These are phyloP conservation scores for Sciaenops ocellatus DNA, from an alignment of 2,797 vertebrate species.

Conservation along the genomic window DNA sequence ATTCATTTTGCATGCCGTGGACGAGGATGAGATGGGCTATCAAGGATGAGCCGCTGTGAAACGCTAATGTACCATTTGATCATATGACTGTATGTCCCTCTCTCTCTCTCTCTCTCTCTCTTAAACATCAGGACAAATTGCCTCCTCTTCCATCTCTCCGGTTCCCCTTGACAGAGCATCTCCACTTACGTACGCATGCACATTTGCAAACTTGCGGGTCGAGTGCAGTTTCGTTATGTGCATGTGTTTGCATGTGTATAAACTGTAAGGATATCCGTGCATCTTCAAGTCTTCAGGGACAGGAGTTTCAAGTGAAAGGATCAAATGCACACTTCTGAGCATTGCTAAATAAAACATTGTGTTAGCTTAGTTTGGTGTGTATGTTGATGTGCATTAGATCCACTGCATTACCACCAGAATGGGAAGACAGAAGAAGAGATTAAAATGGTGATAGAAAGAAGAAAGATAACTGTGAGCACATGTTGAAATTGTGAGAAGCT, in stretches of 20 bases:
- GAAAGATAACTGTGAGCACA: slow-evolving; percentile 5
- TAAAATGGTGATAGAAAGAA: neutral
- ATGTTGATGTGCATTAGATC: slow-evolving; percentile 27
- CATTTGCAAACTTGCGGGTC: neutral
- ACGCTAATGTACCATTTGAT: slow-evolving; percentile 68
- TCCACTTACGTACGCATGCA: slow-evolving; percentile 13
- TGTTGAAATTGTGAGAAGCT: slow-evolving; percentile 1
- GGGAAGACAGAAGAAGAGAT: slow-evolving; percentile 5
- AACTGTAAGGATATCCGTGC: slow-evolving; percentile 15
- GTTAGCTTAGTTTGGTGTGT: slow-evolving; percentile 21
- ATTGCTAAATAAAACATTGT: slow-evolving; percentile 59
- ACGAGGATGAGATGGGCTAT: slow-evolving; percentile 37
- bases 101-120: slow-evolving; percentile 19
- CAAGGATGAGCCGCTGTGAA: slow-evolving; percentile 54
- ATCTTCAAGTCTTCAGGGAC: slow-evolving; percentile 27
- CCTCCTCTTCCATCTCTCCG: slow-evolving; percentile 27
- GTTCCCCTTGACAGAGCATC: slow-evolving; percentile 46
- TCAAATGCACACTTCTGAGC: slow-evolving; percentile 44
- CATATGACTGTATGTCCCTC: slow-evolving; percentile 25
- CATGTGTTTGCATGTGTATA: neutral
- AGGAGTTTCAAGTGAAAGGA: slow-evolving; percentile 44
- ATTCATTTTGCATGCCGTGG: slow-evolving; percentile 73
- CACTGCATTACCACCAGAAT: slow-evolving; percentile 16
- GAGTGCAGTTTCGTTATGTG: neutral
- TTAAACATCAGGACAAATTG: slow-evolving; percentile 48